Evolutionary conservation across 37 sponge, comb jelly and placozoan species (phyloP), one percentile per base, ranked within the genome.

Genomic region (Tethya wilhelma): DNA sequence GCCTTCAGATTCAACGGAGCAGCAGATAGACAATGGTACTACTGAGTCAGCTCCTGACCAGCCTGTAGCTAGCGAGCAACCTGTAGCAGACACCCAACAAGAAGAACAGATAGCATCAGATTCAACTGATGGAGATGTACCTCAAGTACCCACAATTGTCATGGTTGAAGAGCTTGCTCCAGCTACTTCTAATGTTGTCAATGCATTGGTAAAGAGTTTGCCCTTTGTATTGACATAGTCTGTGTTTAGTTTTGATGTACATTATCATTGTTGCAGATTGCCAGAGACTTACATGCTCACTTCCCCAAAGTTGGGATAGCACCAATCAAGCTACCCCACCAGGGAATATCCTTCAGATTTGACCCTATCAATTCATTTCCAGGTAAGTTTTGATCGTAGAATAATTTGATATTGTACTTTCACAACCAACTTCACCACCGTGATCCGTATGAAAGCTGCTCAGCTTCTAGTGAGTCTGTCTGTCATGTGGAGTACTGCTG

Each of bases 331-430:
- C 53, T 93, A n/a, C 64, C 71, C 4, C 39, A 44, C 1, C 43
- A 77, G 67, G 94, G 94, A 11, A 56, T 86, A 28, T 79, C 86
- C 46, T 89, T 88, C 67, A 80, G 64, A 41, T 89, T 93, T 73
- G 87, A 93, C 59, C 94, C 94, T 32, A 73, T 86, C 59, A 84
- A 77, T 25, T 82, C 94, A 4, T 89, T 89, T 58, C 90, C 90
- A 33, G 90, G 94, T 93, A 26, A 69, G 79, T 81, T n/a, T n/a
- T n/a, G n/a, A n/a, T n/a, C n/a, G n/a, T n/a, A n/a, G n/a, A n/a
- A n/a, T n/a, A n/a, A n/a, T n/a, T n/a, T n/a, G n/a, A n/a, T n/a
- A n/a, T n/a, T n/a, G n/a, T n/a, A n/a, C n/a, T n/a, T n/a, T n/a
- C n/a, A n/a, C n/a, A n/a, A n/a, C n/a, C n/a, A n/a, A n/a, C n/a